A percentile compares a stretch with the other conserved stretches of the same genome.
phyloP scores from a whole-genome alignment of 2,888 invertebrate genomes.

The Sesia bembeciformis region DNA sequence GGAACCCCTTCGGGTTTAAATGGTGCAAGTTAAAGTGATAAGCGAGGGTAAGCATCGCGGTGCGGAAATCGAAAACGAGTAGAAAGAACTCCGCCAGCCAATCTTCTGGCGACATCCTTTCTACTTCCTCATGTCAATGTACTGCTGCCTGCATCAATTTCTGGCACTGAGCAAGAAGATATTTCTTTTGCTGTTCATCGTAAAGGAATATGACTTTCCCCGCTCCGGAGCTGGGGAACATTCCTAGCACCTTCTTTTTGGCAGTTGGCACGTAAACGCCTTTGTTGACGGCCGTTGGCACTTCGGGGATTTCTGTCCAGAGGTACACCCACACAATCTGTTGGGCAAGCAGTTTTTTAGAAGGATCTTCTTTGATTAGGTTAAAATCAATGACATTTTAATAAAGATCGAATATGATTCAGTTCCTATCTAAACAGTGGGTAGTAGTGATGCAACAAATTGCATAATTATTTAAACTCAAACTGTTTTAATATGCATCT shows the following conservation, averaged over 20 bases:
- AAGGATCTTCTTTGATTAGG: too few relatives aligned
- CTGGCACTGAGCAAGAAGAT: slow-evolving; percentile 54
- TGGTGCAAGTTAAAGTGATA: slow-evolving; percentile 64
- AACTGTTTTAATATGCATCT: too few relatives aligned
- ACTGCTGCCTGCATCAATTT: slow-evolving; percentile 37
- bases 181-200: slow-evolving; percentile 61
- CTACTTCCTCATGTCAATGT: slow-evolving; percentile 65
- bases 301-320: slow-evolving; percentile 83
- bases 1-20: slow-evolving; percentile 41
- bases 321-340: slow-evolving; percentile 85
- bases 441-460: too few relatives aligned
- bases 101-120: slow-evolving; percentile 36
- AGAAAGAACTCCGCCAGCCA: slow-evolving; percentile 57
- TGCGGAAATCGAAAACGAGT: slow-evolving; percentile 58
- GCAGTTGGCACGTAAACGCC: slow-evolving; percentile 79
- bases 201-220: slow-evolving; percentile 73
- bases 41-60: slow-evolving; percentile 44
- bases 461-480: too few relatives aligned
- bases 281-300: slow-evolving; percentile 78
- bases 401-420: too few relatives aligned
- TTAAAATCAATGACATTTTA: too few relatives aligned
- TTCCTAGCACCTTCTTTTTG: slow-evolving; percentile 75
- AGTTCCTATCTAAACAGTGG: too few relatives aligned
- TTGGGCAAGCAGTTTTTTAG: slow-evolving; percentile 1
- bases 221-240: slow-evolving; percentile 77